A percentile compares a stretch with the other conserved stretches of the same genome.
Evolutionary conservation across 1,140 invertebrate species (phyloP).

Genomic region (Eriosoma lanigerum): DNA sequence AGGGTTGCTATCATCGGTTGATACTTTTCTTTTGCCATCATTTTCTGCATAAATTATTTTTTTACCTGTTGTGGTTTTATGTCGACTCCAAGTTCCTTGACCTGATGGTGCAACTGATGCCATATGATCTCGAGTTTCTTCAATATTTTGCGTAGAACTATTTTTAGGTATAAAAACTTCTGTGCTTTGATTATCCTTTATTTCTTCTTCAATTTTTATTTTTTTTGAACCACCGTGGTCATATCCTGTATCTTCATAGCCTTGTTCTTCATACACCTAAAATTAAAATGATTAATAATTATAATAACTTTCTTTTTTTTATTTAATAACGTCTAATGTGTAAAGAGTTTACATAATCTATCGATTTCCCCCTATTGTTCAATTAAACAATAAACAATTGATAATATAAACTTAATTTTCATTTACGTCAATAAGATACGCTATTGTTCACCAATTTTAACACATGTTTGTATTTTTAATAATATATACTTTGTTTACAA

Average conservation of each 20-base stretch:
- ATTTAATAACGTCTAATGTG: constrained; percentile 5
- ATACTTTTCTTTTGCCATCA: neutral
- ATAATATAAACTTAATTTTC: neutral
- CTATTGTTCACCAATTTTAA: constrained; percentile 36
- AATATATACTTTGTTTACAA: neutral
- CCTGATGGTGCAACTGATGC: neutral
- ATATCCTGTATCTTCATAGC: constrained; percentile 75
- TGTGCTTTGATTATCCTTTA: constrained; percentile 38
- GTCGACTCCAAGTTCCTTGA: constrained; percentile 32
- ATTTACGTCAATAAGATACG: constrained; percentile 19
- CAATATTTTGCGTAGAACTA: neutral
- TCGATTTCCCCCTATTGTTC: constrained; percentile 29
- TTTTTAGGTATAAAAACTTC: constrained; percentile 7
- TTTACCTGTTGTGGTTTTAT: constrained; percentile 19
- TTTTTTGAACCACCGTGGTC: constrained; percentile 74
- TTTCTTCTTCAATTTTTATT: constrained; percentile 62
- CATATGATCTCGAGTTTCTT: constrained; percentile 29
- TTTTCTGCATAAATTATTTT: constrained; percentile 24
- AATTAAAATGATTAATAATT: constrained; percentile 19
- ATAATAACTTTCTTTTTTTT: constrained; percentile 42
- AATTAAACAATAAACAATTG: neutral
- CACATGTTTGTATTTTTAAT: neutral
- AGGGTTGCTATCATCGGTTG: neutral
- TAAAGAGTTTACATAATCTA: neutral
- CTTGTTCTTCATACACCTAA: constrained; percentile 74